phyloP scores from a whole-genome alignment of 2,113 vertebrate genomes.

The Psittacus erithacus region DNA sequence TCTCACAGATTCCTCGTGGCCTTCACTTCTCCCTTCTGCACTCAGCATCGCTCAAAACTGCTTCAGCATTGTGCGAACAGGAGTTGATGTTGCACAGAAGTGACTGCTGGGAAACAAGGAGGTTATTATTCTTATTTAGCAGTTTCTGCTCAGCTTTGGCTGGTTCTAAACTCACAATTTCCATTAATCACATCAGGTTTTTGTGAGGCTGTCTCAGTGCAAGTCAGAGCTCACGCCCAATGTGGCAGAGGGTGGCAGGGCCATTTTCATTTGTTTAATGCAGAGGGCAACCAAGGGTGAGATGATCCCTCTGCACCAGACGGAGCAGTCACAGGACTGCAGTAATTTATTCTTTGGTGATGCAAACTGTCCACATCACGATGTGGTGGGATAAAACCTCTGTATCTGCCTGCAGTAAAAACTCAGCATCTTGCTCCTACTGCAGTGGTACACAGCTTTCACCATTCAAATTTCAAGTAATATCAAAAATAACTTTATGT shows the following conservation, averaged over 20 bases:
- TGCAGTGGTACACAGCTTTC: conserved; percentile 31
- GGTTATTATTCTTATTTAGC: not conserved
- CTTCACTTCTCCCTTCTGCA: conserved; percentile 65
- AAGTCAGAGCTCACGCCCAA: not conserved
- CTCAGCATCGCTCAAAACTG: conserved; percentile 75
- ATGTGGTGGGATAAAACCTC: conserved; percentile 10
- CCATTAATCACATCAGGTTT: conserved; percentile 14
- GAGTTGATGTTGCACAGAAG: conserved; percentile 76
- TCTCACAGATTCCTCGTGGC: conserved; percentile 46
- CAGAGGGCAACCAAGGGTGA: not conserved
- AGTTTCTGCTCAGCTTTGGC: not conserved
- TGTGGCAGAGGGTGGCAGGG: not conserved
- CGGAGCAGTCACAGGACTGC: not conserved
- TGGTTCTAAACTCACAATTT: not conserved
- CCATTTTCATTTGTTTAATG: not conserved
- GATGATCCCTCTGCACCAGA: not conserved
- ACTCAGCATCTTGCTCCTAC: conserved; percentile 30
- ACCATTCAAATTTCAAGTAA: conserved; percentile 43
- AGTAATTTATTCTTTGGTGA: not conserved
- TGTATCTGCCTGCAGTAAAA: conserved; percentile 47
- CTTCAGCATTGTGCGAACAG: conserved; percentile 21
- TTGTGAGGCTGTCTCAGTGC: not conserved
- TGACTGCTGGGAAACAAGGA: conserved; percentile 62
- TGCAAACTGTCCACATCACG: not conserved
- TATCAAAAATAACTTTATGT: not conserved